phyloP scores from a whole-genome alignment of 1,140 invertebrate genomes.

The Achatina immaculata region DNA sequence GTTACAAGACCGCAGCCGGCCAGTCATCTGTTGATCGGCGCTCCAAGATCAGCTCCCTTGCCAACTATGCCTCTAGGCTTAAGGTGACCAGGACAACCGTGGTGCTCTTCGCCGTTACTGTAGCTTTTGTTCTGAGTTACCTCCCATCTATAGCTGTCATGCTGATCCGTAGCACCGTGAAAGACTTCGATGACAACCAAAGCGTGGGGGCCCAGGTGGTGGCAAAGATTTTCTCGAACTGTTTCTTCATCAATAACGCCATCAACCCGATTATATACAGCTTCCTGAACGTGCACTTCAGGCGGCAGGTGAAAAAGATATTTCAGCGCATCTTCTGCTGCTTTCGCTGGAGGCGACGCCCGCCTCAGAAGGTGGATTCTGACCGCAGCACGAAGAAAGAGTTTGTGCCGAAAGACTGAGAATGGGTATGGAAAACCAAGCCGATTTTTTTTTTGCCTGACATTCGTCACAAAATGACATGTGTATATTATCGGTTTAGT shows the following conservation, averaged over 20 bases:
- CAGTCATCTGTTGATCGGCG: conserved; percentile 10
- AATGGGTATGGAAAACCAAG: no score
- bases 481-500: no score
- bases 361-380: conserved; percentile 45
- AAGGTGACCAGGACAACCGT: conserved; percentile 55
- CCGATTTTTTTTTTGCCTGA: no score
- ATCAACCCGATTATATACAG: conserved; percentile 68
- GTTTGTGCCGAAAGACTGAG: conserved; percentile 37
- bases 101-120: conserved; percentile 58
- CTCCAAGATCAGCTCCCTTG: conserved; percentile 35
- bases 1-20: neutral
- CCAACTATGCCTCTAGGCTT: conserved; percentile 42
- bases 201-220: conserved; percentile 42
- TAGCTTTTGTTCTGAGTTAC: conserved; percentile 58
- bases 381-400: conserved; percentile 50
- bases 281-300: conserved; percentile 65
- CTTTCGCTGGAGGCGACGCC: conserved; percentile 24
- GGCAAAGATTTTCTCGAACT: conserved; percentile 62
- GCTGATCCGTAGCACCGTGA: conserved; percentile 48
- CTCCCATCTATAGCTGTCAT: conserved; percentile 55
- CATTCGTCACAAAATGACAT: no score
- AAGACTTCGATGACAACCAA: conserved; percentile 46
- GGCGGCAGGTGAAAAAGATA: conserved; percentile 46
- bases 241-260: conserved; percentile 65
- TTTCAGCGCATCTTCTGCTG: conserved; percentile 45